phyloP scores from a whole-genome alignment of 2,797 vertebrate genomes.

The Fistularia tabacaria region DNA sequence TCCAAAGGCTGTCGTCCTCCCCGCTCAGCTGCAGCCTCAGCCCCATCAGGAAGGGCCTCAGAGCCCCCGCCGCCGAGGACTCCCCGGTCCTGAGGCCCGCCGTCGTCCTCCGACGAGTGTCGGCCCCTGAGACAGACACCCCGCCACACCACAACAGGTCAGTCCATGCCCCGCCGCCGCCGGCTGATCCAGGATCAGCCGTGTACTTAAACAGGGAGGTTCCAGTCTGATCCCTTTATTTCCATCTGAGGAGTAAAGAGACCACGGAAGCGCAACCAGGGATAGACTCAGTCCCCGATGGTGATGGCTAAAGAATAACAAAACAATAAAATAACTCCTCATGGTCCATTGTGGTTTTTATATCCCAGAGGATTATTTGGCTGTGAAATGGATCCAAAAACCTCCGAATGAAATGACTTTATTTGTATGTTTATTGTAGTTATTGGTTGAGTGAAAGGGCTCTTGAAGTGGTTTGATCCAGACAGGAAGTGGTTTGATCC shows the following conservation, averaged over 20 bases:
- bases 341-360: no score
- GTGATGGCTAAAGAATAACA: no score
- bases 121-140: background rate
- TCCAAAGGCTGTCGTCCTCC: slow-evolving; percentile 57
- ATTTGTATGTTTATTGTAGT: no score
- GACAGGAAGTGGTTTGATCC: background rate
- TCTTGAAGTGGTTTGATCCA: background rate
- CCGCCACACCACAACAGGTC: background rate
- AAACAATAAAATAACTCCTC: no score
- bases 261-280: no score
- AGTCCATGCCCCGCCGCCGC: background rate
- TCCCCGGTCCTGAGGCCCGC: background rate
- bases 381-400: no score
- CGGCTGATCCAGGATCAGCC: slow-evolving; percentile 45
- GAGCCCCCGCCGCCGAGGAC: background rate
- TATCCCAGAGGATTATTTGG: no score
- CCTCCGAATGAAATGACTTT: no score
- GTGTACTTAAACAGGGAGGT: background rate
- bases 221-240: no score
- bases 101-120: slow-evolving; percentile 16
- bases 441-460: no score
- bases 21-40: slow-evolving; percentile 50
- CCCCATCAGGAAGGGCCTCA: slow-evolving; percentile 23
- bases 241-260: no score
- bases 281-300: no score